Percentiles rank a stretch among this genome's conserved stretches.
Evolutionary conservation across 1,140 invertebrate genomes (phyloP).

Genomic region (Pseudomyrmex cubaensis): DNA sequence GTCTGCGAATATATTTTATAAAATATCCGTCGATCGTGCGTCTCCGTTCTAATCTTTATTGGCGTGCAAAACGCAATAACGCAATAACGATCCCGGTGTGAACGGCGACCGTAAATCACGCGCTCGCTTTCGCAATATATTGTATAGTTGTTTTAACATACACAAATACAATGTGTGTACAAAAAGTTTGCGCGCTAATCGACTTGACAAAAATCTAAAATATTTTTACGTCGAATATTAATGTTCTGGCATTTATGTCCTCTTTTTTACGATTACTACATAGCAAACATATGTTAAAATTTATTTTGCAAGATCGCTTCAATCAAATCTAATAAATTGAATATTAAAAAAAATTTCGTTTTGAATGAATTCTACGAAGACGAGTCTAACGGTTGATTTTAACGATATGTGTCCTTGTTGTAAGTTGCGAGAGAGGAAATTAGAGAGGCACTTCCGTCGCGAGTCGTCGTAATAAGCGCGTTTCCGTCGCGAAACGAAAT

Average conservation of each 20-base stretch:
- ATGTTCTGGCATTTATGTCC: no score
- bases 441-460: background rate
- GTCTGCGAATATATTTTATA: background rate
- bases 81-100: background rate
- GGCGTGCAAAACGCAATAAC: background rate
- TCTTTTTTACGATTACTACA: no score
- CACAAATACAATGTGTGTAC: no score
- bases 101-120: slow-evolving; percentile 10
- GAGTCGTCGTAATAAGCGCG: slow-evolving; percentile 14
- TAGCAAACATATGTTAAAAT: background rate
- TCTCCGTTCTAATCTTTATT: slow-evolving; percentile 19
- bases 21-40: slow-evolving; percentile 5
- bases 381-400: slow-evolving; percentile 1
- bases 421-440: slow-evolving; percentile 32
- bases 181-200: no score
- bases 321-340: background rate
- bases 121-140: background rate
- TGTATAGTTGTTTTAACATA: no score
- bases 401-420: slow-evolving; percentile 23
- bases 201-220: no score
- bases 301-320: background rate
- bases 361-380: background rate
- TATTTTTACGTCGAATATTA: no score
- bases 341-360: no score
- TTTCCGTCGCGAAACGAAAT: slow-evolving; percentile 40